These are phyloP conservation scores for Callospermophilus lateralis DNA, from an alignment of 2,113 vertebrate genomes.

Conservation along the genomic window DNA sequence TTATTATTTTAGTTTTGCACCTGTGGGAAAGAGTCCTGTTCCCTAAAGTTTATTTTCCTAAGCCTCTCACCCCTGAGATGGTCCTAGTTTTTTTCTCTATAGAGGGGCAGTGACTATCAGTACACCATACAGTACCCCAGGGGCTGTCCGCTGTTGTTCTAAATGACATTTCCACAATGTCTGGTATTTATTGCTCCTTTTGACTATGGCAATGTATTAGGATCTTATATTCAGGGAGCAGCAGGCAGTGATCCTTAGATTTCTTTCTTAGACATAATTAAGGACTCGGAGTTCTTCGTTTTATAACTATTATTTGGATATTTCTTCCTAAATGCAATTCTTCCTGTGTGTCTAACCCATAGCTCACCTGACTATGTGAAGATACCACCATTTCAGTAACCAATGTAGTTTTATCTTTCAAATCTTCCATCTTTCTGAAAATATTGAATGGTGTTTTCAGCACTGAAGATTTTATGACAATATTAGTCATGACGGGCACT, in stretches of 20 bases:
- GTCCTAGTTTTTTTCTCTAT: not conserved
- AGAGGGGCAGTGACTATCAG: not conserved
- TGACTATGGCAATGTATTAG: not conserved
- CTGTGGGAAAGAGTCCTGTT: conserved; percentile 37
- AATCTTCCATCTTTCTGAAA: not conserved
- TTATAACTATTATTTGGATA: not conserved
- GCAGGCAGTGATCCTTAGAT: not conserved
- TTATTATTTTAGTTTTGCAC: conserved; percentile 53
- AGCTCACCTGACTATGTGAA: not conserved
- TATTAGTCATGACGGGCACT: not conserved
- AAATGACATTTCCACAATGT: not conserved
- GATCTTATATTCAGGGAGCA: not conserved
- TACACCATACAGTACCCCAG: not conserved
- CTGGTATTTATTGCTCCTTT: not conserved
- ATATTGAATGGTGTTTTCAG: not conserved
- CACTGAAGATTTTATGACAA: not conserved
- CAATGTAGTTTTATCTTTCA: not conserved
- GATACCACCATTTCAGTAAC: not conserved
- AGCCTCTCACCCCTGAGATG: not conserved
- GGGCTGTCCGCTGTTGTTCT: not conserved
- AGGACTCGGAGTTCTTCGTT: not conserved
- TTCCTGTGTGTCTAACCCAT: not conserved
- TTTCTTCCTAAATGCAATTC: not conserved
- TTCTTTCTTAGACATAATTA: not conserved
- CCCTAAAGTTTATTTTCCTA: conserved; percentile 50